Evolutionary conservation across 2,797 vertebrate genomes (phyloP), one percentile per base, ranked within the genome.

Genomic region (Eulemur mongoz): DNA sequence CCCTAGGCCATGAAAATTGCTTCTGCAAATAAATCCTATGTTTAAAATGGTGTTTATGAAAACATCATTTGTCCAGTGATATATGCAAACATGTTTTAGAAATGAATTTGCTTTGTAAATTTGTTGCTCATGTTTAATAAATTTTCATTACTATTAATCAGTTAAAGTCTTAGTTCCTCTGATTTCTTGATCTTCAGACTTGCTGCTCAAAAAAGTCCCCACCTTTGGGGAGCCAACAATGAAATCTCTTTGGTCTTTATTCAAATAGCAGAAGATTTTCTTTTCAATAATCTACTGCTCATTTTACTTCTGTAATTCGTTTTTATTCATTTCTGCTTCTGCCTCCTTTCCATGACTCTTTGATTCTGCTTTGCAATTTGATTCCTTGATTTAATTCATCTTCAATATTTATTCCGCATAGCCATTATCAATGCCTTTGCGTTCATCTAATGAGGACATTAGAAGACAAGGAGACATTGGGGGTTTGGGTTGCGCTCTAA

Each of bases 21-120:
- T 96, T 87, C 85, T 83, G 38, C 91, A 91, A 97, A 95, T 83
- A 97, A 94, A 91, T 52, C 48, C 35, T 67, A 57, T 32, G 52
- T 96, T 93, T 50, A 95, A 96, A 95, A 83, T 30, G 13, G 57
- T 88, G 30, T 85, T 97, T 70, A 12, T 38, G 17, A 86, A 97
- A 96, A 94, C 65, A 73, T 84, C 63, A 67, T 80, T 96, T 95
- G 83, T 97, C 82, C 78, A 94, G n/a, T 69, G 30, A 93, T 89
- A 45, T 20, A 82, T 48, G 30, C 10, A 54, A 94, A 78, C 8
- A 2, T 86, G 70, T 63, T 91, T 84, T 97, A 79, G 79, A 93
- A 97, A 94, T 89, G 43, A 93, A 94, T 95, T 91, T 80, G 92
- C 69, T 52, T 78, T 57, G 2, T 80, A 92, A 93, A 57, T 94